Conservation (phyloP, 2,797 vertebrate species). For the Sebastiscus albofasciatus region DNA sequence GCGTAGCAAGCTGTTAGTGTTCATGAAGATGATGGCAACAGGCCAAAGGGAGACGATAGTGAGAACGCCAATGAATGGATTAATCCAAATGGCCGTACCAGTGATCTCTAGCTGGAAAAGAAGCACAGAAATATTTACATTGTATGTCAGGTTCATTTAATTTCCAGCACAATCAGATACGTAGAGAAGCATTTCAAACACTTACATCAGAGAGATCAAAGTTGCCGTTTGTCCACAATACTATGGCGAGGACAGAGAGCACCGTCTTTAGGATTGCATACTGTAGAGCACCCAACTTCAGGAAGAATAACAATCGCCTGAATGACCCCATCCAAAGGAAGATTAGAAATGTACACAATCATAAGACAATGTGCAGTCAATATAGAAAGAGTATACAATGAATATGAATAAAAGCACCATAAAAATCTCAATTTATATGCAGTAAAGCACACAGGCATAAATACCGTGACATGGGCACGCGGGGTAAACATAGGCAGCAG, state of each 20-base stretch:
- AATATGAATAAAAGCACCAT: not conserved
- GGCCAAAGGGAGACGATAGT: constrained; percentile 90
- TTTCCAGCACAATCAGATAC: not conserved
- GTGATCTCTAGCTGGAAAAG: constrained; percentile 80
- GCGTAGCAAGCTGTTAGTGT: constrained; percentile 75
- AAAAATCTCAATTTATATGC: not conserved
- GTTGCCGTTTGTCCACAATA: constrained; percentile 89
- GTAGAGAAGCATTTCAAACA: constrained; percentile 18
- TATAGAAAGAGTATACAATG: not conserved
- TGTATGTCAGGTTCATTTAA: not conserved
- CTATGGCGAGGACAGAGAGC: constrained; percentile 83
- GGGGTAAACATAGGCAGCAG: constrained; percentile 86
- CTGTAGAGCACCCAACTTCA: constrained; percentile 90
- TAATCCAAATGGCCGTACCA: constrained; percentile 87
- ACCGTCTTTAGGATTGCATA: constrained; percentile 86
- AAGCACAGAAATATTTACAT: not conserved
- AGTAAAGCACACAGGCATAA: not conserved
- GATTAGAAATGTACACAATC: not conserved
- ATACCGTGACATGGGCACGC: constrained; percentile 81
- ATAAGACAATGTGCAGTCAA: not conserved
- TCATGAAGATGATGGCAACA: constrained; percentile 88
- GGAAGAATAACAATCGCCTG: constrained; percentile 81
- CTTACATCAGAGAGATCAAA: constrained; percentile 85
- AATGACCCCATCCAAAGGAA: constrained; percentile 15
- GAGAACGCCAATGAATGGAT: constrained; percentile 82